Percentiles rank a stretch among this genome's conserved stretches.
These are phyloP conservation scores for Zygaena filipendulae DNA, from an alignment of 2,888 invertebrate genomes.

Conservation along the genomic window DNA sequence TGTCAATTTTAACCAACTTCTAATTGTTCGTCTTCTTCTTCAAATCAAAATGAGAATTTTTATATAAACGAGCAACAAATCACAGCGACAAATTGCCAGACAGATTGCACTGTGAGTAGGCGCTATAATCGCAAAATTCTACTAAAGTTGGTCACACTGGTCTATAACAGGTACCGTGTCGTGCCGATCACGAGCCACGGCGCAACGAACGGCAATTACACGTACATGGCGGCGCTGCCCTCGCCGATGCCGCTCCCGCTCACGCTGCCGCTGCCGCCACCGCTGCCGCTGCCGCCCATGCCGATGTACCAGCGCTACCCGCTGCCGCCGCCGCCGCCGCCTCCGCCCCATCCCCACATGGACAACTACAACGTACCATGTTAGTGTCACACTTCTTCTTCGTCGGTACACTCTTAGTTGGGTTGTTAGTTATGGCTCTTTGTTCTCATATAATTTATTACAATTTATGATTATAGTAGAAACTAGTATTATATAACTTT, in stretches of 20 bases:
- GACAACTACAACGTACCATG: slow-evolving; percentile 26
- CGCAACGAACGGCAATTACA: slow-evolving; percentile 30
- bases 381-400: slow-evolving; percentile 23
- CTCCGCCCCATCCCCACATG: slow-evolving; percentile 18
- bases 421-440: neutral
- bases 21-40: no score
- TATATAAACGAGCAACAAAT: no score
- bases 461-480: no score
- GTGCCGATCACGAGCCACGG: slow-evolving; percentile 14
- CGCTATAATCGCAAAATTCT: no score
- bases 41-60: no score
- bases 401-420: neutral
- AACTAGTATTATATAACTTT: no score
- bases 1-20: no score
- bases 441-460: no score
- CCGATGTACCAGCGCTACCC: slow-evolving; percentile 12
- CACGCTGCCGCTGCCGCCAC: slow-evolving; percentile 13
- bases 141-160: neutral
- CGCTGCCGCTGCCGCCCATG: slow-evolving; percentile 2
- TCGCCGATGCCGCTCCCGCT: slow-evolving; percentile 16
- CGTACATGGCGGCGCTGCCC: slow-evolving; percentile 21
- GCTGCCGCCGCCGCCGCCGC: slow-evolving; percentile 17
- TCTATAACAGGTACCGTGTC: slow-evolving; percentile 19
- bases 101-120: no score
- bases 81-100: no score